Evolutionary conservation across 2,888 invertebrate genomes (phyloP).

Genomic region (Protula sp.): DNA sequence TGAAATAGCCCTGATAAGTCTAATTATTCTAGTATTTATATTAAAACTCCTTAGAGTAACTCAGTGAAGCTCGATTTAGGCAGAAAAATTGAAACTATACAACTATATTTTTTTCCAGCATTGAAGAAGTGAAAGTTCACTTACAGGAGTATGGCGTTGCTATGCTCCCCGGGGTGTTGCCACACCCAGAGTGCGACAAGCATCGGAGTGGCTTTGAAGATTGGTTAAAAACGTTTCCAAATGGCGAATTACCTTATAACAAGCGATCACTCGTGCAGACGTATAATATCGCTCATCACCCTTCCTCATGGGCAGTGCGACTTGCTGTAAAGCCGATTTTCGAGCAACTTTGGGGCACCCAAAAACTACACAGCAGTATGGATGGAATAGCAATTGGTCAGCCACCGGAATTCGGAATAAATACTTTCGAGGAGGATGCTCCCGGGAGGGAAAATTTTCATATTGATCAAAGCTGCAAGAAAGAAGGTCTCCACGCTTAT

Average conservation of each 20-base stretch:
- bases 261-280: conserved; percentile 32
- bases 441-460: conserved; percentile 29
- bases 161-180: too few species aligned
- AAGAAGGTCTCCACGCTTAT: conserved; percentile 39
- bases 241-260: conserved; percentile 23
- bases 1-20: too few species aligned
- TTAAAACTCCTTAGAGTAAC: too few species aligned
- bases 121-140: too few species aligned
- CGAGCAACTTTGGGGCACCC: conserved; percentile 37
- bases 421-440: conserved; percentile 15
- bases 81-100: too few species aligned
- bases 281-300: conserved; percentile 34
- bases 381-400: conserved; percentile 43
- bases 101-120: too few species aligned
- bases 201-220: too few species aligned
- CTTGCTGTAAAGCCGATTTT: conserved; percentile 35
- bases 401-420: conserved; percentile 37
- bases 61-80: too few species aligned
- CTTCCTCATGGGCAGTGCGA: conserved; percentile 35
- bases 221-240: conserved; percentile 27
- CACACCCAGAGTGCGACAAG: too few species aligned
- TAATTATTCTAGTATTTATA: too few species aligned
- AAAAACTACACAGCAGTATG: conserved; percentile 35
- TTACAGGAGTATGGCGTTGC: too few species aligned
- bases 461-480: conserved; percentile 32